These are phyloP conservation scores for Meleagris gallopavo DNA, from an alignment of 2,113 vertebrate species.

Conservation along the genomic window DNA sequence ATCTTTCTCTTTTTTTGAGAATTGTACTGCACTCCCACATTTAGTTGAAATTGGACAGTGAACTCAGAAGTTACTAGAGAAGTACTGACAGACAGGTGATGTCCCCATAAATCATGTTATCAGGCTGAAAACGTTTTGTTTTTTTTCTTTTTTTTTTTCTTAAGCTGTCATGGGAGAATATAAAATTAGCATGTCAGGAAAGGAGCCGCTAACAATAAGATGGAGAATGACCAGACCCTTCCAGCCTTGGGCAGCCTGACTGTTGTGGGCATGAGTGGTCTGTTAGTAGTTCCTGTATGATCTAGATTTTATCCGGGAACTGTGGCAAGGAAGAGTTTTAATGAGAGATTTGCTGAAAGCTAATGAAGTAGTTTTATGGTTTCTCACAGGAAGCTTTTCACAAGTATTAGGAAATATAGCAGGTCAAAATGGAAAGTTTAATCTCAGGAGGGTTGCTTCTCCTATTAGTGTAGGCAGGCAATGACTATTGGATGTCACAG, in stretches of 20 bases:
- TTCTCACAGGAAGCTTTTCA: background rate
- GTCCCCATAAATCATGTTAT: conserved; percentile 1
- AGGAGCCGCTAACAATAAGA: background rate
- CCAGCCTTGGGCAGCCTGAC: background rate
- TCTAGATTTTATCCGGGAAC: background rate
- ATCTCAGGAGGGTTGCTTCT: background rate
- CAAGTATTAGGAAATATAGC: background rate
- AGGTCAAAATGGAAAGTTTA: background rate
- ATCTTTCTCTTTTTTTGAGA: background rate
- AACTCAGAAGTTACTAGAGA: background rate
- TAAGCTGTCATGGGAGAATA: background rate
- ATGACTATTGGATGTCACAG: background rate
- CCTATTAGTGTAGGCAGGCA: background rate
- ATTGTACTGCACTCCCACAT: background rate
- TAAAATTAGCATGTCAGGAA: conserved; percentile 7
- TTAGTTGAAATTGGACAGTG: conserved; percentile 3
- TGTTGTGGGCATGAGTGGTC: background rate
- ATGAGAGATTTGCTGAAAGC: background rate
- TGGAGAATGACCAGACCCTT: background rate
- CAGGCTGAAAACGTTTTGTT: conserved; percentile 2
- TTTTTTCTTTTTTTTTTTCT: conserved; percentile 4
- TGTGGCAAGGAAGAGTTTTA: background rate
- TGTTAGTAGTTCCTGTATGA: background rate
- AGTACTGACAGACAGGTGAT: conserved; percentile 3
- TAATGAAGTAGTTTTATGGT: background rate